Evolutionary conservation across 2,888 invertebrate species (phyloP).

Genomic region (Drosophila kanekoi): DNA sequence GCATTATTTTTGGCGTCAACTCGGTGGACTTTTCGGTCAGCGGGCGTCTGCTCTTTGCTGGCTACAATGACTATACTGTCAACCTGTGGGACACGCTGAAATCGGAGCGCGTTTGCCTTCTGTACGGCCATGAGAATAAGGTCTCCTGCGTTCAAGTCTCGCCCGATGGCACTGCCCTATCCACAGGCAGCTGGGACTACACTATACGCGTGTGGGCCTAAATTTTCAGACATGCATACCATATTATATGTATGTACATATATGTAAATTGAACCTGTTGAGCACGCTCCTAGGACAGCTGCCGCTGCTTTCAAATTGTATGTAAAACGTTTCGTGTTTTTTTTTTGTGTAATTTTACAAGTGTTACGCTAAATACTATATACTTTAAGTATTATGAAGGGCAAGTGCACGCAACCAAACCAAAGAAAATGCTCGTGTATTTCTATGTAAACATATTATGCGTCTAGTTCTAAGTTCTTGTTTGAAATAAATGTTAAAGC

Average conservation of each 20-base stretch:
- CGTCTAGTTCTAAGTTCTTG: conserved; percentile 74
- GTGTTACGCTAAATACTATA: conserved; percentile 37
- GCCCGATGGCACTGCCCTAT: conserved; percentile 98
- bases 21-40: conserved; percentile 99
- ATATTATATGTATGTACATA: conserved; percentile 16
- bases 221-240: conserved; percentile 17
- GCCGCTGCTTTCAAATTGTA: conserved; percentile 27
- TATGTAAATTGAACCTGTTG: conserved; percentile 32
- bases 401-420: conserved; percentile 33
- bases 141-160: conserved; percentile 96
- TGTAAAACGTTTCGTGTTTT: conserved; percentile 39
- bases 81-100: conserved; percentile 99
- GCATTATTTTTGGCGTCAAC: conserved; percentile 98
- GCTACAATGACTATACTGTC: conserved; percentile 99
- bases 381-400: conserved; percentile 50
- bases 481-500: conserved; percentile 74
- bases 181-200: conserved; percentile 98
- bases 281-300: conserved; percentile 1
- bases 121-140: conserved; percentile 98
- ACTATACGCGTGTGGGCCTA: conserved; percentile 90
- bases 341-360: conserved; percentile 21
- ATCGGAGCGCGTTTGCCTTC: conserved; percentile 93
- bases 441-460: conserved; percentile 53
- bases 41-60: conserved; percentile 97
- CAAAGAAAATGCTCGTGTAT: conserved; percentile 36